Conservation (phyloP, 2,888 invertebrate species). For the Cetonia aurata region DNA sequence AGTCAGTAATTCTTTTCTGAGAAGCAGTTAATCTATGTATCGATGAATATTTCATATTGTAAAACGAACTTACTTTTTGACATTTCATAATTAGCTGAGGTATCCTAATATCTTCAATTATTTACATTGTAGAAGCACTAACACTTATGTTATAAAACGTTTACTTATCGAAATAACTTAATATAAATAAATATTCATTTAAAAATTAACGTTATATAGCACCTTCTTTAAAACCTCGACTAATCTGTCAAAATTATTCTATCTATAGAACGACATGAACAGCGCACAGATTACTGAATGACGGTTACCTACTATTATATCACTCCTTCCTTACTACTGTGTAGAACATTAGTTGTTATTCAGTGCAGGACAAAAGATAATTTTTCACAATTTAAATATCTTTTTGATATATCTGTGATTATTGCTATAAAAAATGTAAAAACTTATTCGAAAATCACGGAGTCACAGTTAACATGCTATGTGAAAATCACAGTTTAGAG, state of each 20-base stretch:
- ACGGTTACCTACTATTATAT: too few species aligned
- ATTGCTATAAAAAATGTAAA: too few species aligned
- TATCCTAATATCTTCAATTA: neutral
- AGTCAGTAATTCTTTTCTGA: neutral
- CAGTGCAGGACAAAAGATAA: too few species aligned
- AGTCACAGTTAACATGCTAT: too few species aligned
- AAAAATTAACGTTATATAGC: slow-evolving; percentile 15
- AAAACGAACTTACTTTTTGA: slow-evolving; percentile 52
- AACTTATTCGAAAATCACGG: too few species aligned
- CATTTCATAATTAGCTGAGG: slow-evolving; percentile 53
- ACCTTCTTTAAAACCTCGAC: slow-evolving; percentile 13
- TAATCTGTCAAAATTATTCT: slow-evolving; percentile 25
- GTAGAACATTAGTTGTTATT: too few species aligned
- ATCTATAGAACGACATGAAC: slow-evolving; percentile 5
- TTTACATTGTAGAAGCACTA: slow-evolving; percentile 33
- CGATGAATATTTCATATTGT: neutral
- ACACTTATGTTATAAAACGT: slow-evolving; percentile 25
- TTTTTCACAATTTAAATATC: too few species aligned
- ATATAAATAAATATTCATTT: slow-evolving; percentile 20
- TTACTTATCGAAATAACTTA: slow-evolving; percentile 27
- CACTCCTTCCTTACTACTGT: too few species aligned
- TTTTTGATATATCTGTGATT: too few species aligned
- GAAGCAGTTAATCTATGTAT: neutral
- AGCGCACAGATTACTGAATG: too few species aligned
- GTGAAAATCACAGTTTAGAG: too few species aligned